Evolutionary conservation across 2,888 invertebrate species (phyloP).

Genomic region (Parnassius smintheus): DNA sequence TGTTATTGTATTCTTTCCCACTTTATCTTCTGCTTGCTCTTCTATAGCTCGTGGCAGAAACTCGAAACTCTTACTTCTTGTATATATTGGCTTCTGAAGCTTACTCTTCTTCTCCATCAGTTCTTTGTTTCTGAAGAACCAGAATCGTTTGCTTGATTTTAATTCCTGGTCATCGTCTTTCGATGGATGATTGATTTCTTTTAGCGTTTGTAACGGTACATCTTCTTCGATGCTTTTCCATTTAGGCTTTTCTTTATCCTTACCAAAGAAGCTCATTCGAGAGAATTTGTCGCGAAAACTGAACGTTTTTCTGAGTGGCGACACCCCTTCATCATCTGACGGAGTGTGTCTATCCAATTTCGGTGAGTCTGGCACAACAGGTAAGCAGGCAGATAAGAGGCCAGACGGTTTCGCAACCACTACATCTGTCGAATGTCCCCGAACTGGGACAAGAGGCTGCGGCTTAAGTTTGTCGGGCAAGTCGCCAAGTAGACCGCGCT

Average conservation of each 20-base stretch:
- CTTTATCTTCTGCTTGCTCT: constrained; percentile 46
- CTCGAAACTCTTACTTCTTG: constrained; percentile 73
- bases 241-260: constrained; percentile 53
- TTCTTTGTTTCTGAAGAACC: constrained; percentile 69
- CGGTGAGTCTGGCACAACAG: constrained; percentile 54
- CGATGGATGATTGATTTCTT: constrained; percentile 26
- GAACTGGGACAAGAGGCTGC: constrained; percentile 46
- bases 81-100: constrained; percentile 51
- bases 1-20: constrained; percentile 34
- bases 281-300: constrained; percentile 71
- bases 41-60: constrained; percentile 64
- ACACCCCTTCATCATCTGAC: constrained; percentile 57
- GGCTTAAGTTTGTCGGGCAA: constrained; percentile 67
- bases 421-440: constrained; percentile 58
- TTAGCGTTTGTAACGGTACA: constrained; percentile 40
- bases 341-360: constrained; percentile 41
- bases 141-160: constrained; percentile 64
- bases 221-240: constrained; percentile 56
- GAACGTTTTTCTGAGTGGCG: constrained; percentile 67
- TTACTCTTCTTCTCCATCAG: constrained; percentile 46
- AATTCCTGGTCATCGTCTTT: constrained; percentile 47
- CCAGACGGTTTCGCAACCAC: constrained; percentile 72
- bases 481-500: constrained; percentile 67
- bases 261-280: constrained; percentile 60
- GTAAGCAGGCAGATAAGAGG: constrained; percentile 63